Evolutionary conservation across 2,113 vertebrate species (phyloP), one percentile per base, ranked within the genome.

Genomic region (Silurus asotus): DNA sequence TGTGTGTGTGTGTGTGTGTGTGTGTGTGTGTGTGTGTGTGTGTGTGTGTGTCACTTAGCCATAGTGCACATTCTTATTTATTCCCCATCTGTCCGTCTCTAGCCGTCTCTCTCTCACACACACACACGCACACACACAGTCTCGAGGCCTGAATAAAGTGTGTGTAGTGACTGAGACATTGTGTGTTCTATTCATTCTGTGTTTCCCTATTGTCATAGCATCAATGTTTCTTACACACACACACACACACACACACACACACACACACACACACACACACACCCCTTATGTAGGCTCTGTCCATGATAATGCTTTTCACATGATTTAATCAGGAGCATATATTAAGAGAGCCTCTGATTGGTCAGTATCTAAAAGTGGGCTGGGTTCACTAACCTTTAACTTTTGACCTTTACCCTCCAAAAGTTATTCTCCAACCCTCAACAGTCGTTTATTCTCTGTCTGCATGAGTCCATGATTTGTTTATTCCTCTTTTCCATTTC

Each of bases 81-180:
- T 37, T 37, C 37, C 37, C 37, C 37, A 2, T 37, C 37, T 37
- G 37, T 37, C 37, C 3, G 37, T 37, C 37, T 37, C 1, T 37
- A 1, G 37, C 37, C 3, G 37, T 37, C 37, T 37, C 37, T 37
- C 37, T 37, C 2, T 37, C 37, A 2, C 37, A 37, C 37, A 37
- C 37, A 37, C 37, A 2, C 37, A 37, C 67, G 45, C 45, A 74
- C 49, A n/a, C 74, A 6, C 49, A n/a, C 10, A 14, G 51, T 17
- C n/a, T 76, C 23, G n/a, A 14, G 49, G 53, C 13, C 75, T 77
- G 75, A 77, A 77, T 56, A 2, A n/a, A 77, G 75, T 77, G 75
- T 77, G 51, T 28, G 13, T 77, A 77, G 51, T 77, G 23, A 77
- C 23, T 77, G n/a, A 77, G 23, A 19, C n/a, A 58, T 78, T 56